phyloP scores from a whole-genome alignment of 2,797 vertebrate genomes.

The Crenichthys baileyi region DNA sequence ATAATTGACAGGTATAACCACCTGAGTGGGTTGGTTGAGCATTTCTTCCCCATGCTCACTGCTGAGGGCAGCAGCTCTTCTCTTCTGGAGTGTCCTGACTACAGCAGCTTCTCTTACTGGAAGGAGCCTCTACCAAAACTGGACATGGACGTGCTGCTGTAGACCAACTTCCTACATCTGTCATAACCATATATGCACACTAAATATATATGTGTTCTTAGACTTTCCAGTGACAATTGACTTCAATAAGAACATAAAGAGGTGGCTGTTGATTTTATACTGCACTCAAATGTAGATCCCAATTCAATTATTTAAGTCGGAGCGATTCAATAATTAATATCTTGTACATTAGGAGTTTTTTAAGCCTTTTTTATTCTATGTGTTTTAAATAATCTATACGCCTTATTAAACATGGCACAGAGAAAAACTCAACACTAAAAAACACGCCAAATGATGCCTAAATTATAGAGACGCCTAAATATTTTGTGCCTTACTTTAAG shows the following conservation, averaged over 20 bases:
- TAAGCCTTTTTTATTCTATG: background rate
- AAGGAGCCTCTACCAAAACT: conserved; percentile 80
- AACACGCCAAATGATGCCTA: background rate
- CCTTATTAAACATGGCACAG: background rate
- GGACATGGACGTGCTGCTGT: conserved; percentile 73
- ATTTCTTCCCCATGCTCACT: conserved; percentile 87
- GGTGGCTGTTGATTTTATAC: background rate
- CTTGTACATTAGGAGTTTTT: background rate
- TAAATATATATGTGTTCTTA: background rate
- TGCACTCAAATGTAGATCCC: conserved; percentile 13
- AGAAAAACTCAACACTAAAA: conserved; percentile 12
- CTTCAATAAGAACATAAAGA: conserved; percentile 5
- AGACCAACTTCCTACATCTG: conserved; percentile 30
- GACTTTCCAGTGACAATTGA: conserved; percentile 13
- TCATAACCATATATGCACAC: conserved; percentile 2
- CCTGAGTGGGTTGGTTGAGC: conserved; percentile 89
- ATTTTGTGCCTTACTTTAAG: background rate
- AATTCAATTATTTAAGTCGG: background rate
- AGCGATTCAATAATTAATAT: background rate
- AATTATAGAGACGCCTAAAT: conserved; percentile 18
- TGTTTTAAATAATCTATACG: background rate
- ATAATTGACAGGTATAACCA: conserved; percentile 83
- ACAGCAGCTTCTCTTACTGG: conserved; percentile 88
- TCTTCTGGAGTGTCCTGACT: conserved; percentile 84
- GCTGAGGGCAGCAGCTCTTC: conserved; percentile 38